A percentile compares a stretch with the other conserved stretches of the same genome.
Evolutionary conservation across 2,797 vertebrate genomes (phyloP).

Genomic region (Lepidocolaptes lacrymiger): DNA sequence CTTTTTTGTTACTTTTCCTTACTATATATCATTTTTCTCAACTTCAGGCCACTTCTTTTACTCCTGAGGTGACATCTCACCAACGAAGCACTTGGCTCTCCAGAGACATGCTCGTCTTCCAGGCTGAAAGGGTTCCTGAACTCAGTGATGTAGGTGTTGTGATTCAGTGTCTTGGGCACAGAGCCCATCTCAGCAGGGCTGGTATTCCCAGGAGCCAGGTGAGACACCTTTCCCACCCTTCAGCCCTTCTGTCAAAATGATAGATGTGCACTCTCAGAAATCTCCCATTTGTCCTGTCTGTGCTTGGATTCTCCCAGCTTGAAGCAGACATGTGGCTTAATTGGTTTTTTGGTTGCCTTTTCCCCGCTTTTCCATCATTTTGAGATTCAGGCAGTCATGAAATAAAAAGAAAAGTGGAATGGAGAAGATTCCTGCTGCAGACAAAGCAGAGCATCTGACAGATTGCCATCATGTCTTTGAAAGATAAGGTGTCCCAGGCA

Average conservation of each 20-base stretch:
- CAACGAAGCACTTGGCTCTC: not conserved
- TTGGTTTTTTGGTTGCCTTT: not conserved
- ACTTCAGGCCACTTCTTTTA: not conserved
- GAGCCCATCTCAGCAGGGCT: not conserved
- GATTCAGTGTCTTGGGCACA: not conserved
- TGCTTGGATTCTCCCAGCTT: not conserved
- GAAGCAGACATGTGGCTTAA: not conserved
- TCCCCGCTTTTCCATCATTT: not conserved
- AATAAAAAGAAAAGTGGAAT: not conserved
- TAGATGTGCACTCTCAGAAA: not conserved
- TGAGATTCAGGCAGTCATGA: not conserved
- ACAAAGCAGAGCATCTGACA: not conserved
- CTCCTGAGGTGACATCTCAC: not conserved
- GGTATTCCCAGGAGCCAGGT: not conserved
- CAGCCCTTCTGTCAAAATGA: not conserved
- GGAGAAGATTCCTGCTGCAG: not conserved
- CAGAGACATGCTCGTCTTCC: not conserved
- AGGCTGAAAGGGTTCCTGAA: not conserved
- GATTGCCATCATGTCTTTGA: not conserved
- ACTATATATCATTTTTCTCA: fast-evolving
- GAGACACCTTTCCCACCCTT: not conserved
- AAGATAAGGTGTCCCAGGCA: slow-evolving; percentile 2
- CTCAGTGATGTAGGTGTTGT: not conserved
- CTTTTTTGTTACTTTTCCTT: not conserved
- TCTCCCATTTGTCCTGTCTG: not conserved